Base-by-base conservation (phyloP, 2,888 invertebrate genomes). In the Cremastinae sp. region DNA sequence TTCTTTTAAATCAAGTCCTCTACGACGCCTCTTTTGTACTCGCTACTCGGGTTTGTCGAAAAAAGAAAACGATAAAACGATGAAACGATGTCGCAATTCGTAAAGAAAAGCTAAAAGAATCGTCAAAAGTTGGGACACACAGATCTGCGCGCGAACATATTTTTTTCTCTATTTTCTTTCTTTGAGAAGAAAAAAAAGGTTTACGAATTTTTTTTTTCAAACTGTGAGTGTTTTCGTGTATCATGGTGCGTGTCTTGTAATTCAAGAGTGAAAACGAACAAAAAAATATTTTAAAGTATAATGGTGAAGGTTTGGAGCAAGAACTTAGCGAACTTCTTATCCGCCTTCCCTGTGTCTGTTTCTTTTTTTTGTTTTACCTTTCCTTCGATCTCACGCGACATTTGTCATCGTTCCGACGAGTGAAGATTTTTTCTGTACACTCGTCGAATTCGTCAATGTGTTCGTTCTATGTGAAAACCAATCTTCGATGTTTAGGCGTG, bases 21-120 rank as follows among this genome's bases (percentile, higher is more conserved):
- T 76, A 76, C 73, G 76, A 76, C 76, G 76, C 76, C 76, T 76
- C 76, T 75, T 71, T 74, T 56, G 51, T 66, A 78, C 73, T 79
- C 76, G 78, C 75, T 71, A 73, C 53, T 69, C 65, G 43, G 18
- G 22, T 49, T 61, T 28, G 14, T 53, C 12, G 22, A 36, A 12
- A 68, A 68, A 68, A 69, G 49, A 59, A 70, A 69, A 58, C 45
- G 45, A 66, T 54, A 68, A 69, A 59, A 22, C 14, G 36, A 56
- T 56, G 58, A 69, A 59, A 22, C 14, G 36, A 56, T 56, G 58
- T 65, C 65, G 38, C 68, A 58, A 76, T 51, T 69, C 68, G 20
- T 51, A 65, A 34, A 34, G 36, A 74, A 66, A 79, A 77, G 64
- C 69, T 41, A 66, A 78, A 78, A 75, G 53, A 68, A 74, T 54